Base-by-base conservation (phyloP, 2,113 vertebrate species). In the Equus quagga region DNA sequence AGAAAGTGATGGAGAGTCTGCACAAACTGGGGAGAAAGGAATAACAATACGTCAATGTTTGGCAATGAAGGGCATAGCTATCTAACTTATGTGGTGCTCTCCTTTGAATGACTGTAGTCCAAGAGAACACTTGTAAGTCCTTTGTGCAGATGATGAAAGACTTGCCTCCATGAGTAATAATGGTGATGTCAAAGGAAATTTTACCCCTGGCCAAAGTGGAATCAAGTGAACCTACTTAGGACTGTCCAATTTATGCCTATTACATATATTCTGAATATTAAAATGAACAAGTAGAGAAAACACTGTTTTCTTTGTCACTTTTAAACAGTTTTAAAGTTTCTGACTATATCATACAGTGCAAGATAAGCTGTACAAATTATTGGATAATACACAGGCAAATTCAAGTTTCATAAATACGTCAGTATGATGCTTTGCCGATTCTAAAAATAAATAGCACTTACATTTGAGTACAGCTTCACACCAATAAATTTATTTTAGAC, bases 301-400 rank as follows among this genome's bases (percentile, higher is more conserved):
- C 51, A 0, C 33, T 44, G 13, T n/a, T 79, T 78, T 70, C 65
- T 44, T 93, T 87, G 33, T 76, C 15, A 80, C 14, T 78, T 76
- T 87, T 70, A 86, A 81, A 28, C 14, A 91, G 28, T 70, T 91
- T 94, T 56, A 51, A 79, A 92, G 69, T 84, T 62, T 6, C 33
- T 64, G 79, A 54, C 5, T 23, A 9, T 36, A 73, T 51, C 14
- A 41, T 46, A 24, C 6, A 89, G 46, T 33, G 2, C 1, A 76
- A 78, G 94, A 72, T 31, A 78, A 94, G 21, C 36, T 51, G 31
- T 44, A 64, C n/a, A 96, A 79, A 84, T 79, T 84, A 49, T 73
- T 33, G 6, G 67, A 23, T 65, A 67, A 84, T 69, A 78, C 2
- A 58, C 28, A 69, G 19, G 51, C 81, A 84, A 78, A 91, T 58